These are phyloP conservation scores for Drosophila pallidifrons DNA, from an alignment of 1,140 invertebrate species.

Conservation along the genomic window DNA sequence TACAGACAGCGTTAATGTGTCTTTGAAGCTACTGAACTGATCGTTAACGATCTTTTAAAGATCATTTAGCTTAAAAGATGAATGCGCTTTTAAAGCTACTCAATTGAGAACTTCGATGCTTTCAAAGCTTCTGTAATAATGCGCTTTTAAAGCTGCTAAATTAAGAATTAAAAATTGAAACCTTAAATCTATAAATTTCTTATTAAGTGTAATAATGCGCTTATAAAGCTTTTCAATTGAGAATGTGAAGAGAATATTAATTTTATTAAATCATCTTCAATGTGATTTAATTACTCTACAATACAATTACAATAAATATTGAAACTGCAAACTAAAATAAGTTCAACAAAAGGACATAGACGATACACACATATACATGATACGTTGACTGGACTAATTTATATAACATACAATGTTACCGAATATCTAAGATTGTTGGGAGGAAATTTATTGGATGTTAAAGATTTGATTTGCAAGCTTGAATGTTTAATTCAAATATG, in stretches of 20 bases:
- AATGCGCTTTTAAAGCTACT: too few relatives aligned
- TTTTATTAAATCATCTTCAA: conserved; percentile 39
- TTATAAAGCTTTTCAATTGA: too few relatives aligned
- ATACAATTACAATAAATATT: conserved; percentile 38
- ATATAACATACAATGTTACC: not conserved
- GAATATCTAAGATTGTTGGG: conserved; percentile 2
- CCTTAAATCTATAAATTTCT: too few relatives aligned
- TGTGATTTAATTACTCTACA: conserved; percentile 19
- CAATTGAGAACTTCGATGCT: too few relatives aligned
- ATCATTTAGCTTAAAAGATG: too few relatives aligned
- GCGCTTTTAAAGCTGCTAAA: too few relatives aligned
- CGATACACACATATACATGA: not conserved
- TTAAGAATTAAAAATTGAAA: too few relatives aligned
- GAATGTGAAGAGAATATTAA: conserved; percentile 5
- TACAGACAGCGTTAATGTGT: too few relatives aligned
- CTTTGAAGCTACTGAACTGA: too few relatives aligned
- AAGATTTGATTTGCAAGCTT: conserved; percentile 30
- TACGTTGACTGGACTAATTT: not conserved
- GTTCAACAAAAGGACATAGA: not conserved
- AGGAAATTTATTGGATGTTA: conserved; percentile 32
- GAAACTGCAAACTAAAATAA: conserved; percentile 19
- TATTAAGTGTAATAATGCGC: too few relatives aligned
- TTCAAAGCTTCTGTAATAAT: too few relatives aligned
- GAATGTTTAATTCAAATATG: conserved; percentile 13
- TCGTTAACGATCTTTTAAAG: too few relatives aligned